phyloP scores from a whole-genome alignment of 2,113 vertebrate species.

The Geococcyx californianus region DNA sequence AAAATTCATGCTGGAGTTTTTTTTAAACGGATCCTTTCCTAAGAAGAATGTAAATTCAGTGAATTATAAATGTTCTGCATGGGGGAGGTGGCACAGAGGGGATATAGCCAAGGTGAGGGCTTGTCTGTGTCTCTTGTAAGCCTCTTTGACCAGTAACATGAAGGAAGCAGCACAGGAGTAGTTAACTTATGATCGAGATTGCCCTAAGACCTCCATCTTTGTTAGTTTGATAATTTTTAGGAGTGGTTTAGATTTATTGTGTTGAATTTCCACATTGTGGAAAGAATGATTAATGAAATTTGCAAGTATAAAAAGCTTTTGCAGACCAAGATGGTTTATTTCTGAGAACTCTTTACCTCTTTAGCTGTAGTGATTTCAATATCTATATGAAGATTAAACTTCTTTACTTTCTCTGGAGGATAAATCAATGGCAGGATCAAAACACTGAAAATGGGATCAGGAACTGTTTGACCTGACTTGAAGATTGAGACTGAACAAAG shows the following conservation, averaged over 20 bases:
- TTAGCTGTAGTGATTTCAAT: not conserved
- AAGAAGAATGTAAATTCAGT: not conserved
- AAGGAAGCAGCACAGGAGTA: not conserved
- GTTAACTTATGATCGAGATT: not conserved
- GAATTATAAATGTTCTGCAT: not conserved
- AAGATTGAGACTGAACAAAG: not conserved
- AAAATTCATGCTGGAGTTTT: conserved; percentile 46
- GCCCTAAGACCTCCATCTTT: not conserved
- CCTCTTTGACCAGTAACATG: not conserved
- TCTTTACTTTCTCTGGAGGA: not conserved
- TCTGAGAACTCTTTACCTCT: not conserved
- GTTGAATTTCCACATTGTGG: not conserved
- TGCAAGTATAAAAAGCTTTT: not conserved
- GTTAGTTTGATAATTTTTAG: not conserved
- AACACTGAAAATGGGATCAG: not conserved
- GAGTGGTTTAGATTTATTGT: not conserved
- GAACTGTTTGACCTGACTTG: not conserved
- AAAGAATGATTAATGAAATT: not conserved
- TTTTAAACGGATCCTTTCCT: conserved; percentile 3
- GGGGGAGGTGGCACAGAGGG: not conserved
- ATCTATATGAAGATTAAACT: not conserved
- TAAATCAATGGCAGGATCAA: conserved; percentile 7
- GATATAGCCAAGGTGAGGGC: not conserved
- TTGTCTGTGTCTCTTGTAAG: not conserved
- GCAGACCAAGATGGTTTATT: not conserved